Evolutionary conservation across 2,113 vertebrate species (phyloP).

Genomic region (Limanda limanda): DNA sequence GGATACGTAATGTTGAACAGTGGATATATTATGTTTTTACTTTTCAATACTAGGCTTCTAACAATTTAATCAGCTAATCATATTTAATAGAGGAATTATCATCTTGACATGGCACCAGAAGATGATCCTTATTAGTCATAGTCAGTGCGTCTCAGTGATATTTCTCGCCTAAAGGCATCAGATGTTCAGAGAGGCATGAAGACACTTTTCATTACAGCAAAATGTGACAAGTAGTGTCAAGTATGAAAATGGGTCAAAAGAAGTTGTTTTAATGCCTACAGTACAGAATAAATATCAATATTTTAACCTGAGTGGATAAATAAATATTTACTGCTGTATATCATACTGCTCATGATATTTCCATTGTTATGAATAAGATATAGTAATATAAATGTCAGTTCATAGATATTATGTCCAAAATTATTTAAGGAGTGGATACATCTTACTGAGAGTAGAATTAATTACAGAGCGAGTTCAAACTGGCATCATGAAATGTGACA

Average conservation of each 20-base stretch:
- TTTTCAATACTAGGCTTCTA: slow-evolving; percentile 6
- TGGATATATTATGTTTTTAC: neutral
- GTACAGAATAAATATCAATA: neutral
- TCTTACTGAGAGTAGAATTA: neutral
- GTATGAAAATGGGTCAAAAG: neutral
- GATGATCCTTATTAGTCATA: neutral
- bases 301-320: neutral
- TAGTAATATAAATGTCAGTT: neutral
- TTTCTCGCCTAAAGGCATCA: slow-evolving; percentile 41
- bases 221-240: neutral
- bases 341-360: neutral
- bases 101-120: slow-evolving; percentile 11
- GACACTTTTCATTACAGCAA: slow-evolving; percentile 6
- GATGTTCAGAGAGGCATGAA: neutral
- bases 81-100: slow-evolving; percentile 18
- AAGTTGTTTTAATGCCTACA: neutral
- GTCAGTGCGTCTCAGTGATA: slow-evolving; percentile 44
- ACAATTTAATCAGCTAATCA: slow-evolving; percentile 15
- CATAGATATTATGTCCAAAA: neutral
- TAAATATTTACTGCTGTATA: neutral
- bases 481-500: slow-evolving; percentile 18
- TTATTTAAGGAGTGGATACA: neutral
- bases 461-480: slow-evolving; percentile 44
- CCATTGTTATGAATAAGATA: neutral
- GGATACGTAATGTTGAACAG: slow-evolving; percentile 30